These are phyloP conservation scores for Siniperca scherzeri DNA, from an alignment of 2,797 vertebrate species.

Conservation along the genomic window DNA sequence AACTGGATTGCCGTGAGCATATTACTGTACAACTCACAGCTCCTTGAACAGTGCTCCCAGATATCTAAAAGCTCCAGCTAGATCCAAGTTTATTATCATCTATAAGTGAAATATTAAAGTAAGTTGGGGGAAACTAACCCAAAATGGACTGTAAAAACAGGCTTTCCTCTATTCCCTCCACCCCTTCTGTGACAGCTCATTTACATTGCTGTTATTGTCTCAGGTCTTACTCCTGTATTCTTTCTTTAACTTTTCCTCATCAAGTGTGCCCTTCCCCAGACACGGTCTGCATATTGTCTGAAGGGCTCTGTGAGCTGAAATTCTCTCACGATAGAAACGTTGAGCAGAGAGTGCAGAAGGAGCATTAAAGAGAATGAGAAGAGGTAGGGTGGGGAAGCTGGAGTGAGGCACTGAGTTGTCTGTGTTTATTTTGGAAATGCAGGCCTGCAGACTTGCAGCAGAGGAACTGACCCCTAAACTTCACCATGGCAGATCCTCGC, in stretches of 20 bases:
- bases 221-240: constrained; percentile 50
- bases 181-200: constrained; percentile 27
- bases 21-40: constrained; percentile 57
- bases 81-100: constrained; percentile 36
- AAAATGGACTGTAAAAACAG: constrained; percentile 45
- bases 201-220: constrained; percentile 53
- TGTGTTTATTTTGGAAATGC: constrained; percentile 88
- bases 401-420: constrained; percentile 80
- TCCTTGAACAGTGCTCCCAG: constrained; percentile 47
- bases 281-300: constrained; percentile 73
- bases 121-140: constrained; percentile 28
- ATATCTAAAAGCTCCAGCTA: constrained; percentile 29
- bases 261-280: constrained; percentile 56
- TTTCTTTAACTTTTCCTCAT: constrained; percentile 56
- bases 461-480: constrained; percentile 74
- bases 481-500: constrained; percentile 44
- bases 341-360: constrained; percentile 62
- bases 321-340: constrained; percentile 72
- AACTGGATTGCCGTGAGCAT: constrained; percentile 57
- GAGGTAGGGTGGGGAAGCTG: constrained; percentile 75
- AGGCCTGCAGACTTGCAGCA: constrained; percentile 73
- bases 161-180: constrained; percentile 8
- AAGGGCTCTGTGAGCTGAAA: constrained; percentile 51
- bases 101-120: constrained; percentile 53
- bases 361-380: constrained; percentile 70